phyloP scores from a whole-genome alignment of 2,888 invertebrate species.

The Watsonalla binaria region DNA sequence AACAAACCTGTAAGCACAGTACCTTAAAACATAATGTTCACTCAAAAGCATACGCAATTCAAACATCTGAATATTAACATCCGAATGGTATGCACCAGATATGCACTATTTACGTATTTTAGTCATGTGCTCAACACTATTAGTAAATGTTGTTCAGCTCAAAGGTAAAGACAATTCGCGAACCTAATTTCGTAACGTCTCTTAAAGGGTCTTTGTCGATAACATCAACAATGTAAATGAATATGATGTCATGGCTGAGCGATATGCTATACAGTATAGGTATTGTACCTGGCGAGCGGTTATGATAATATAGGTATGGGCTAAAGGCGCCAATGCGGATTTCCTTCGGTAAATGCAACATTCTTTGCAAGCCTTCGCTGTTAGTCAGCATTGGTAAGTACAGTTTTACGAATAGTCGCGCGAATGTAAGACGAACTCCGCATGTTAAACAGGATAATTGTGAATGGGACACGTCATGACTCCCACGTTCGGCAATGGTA shows the following conservation, averaged over 20 bases:
- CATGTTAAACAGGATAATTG: slow-evolving; percentile 58
- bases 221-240: slow-evolving; percentile 51
- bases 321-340: slow-evolving; percentile 67
- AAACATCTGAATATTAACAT: slow-evolving; percentile 9
- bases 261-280: slow-evolving; percentile 26
- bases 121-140: slow-evolving; percentile 8
- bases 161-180: slow-evolving; percentile 18
- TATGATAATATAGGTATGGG: slow-evolving; percentile 44
- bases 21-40: not conserved
- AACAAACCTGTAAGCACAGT: not conserved
- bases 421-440: slow-evolving; percentile 36
- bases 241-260: slow-evolving; percentile 59
- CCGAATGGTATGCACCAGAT: slow-evolving; percentile 11
- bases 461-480: slow-evolving; percentile 61
- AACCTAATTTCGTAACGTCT: slow-evolving; percentile 24
- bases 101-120: slow-evolving; percentile 15
- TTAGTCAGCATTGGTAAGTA: slow-evolving; percentile 53
- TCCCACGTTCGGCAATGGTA: slow-evolving; percentile 18
- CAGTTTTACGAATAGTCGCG: slow-evolving; percentile 45
- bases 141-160: slow-evolving; percentile 5
- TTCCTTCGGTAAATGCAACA: slow-evolving; percentile 70
- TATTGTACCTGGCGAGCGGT: slow-evolving; percentile 30
- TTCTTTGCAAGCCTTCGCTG: slow-evolving; percentile 56
- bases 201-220: slow-evolving; percentile 34
- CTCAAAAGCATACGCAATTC: not conserved